A percentile compares a stretch with the other conserved stretches of the same genome.
phyloP scores from a whole-genome alignment of 1,140 invertebrate genomes.

The Bilobella aurantiaca region DNA sequence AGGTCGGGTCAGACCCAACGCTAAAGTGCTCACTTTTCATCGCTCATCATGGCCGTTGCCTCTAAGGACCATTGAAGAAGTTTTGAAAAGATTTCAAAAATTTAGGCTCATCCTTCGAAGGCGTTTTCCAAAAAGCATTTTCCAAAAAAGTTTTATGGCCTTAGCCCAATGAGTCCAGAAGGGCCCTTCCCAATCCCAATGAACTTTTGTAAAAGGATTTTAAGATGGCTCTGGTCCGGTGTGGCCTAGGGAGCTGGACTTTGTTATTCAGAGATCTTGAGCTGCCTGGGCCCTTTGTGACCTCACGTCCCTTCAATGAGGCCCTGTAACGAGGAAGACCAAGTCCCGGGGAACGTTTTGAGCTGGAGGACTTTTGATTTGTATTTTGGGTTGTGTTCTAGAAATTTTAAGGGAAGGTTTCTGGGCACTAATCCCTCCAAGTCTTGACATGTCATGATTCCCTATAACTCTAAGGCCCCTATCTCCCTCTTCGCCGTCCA shows the following conservation, averaged over 20 bases:
- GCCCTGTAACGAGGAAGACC: constrained; percentile 16
- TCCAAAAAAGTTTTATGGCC: no score
- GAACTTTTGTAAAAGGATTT: not conserved
- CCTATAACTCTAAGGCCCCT: no score
- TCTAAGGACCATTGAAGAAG: no score
- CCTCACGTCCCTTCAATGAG: constrained; percentile 31
- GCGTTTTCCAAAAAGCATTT: no score
- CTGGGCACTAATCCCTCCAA: constrained; percentile 23
- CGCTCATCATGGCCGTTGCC: no score
- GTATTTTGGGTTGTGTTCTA: not conserved
- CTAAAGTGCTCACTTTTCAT: no score
- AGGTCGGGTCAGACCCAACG: no score
- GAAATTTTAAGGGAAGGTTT: not conserved
- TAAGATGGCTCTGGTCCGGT: not conserved
- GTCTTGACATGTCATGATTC: constrained; percentile 25
- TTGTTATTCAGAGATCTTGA: constrained; percentile 10
- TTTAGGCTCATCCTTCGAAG: no score
- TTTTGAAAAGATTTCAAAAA: no score
- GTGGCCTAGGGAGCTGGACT: not conserved
- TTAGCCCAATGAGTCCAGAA: no score
- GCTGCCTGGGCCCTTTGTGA: constrained; percentile 11
- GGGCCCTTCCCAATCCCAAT: not conserved
- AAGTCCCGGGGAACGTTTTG: not conserved
- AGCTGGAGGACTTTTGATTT: not conserved
- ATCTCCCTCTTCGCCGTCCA: no score